Evolutionary conservation across 1,140 invertebrate species (phyloP), one percentile per base, ranked within the genome.

Genomic region (Lanistes nyassanus): DNA sequence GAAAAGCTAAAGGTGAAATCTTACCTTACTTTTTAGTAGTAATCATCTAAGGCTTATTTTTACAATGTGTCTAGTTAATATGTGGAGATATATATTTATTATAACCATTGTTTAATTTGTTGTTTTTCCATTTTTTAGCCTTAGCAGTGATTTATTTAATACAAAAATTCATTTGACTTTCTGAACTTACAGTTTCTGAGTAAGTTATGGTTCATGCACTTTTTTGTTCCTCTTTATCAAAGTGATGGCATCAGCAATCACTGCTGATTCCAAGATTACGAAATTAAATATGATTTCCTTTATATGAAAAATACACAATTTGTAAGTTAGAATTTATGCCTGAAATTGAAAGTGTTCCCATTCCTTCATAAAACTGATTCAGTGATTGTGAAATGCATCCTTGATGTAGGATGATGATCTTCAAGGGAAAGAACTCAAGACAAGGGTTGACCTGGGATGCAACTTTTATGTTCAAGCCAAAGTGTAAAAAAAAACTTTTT

Each of bases 401-500:
- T 51, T 21, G 55, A 34, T 55, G 21, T 67, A 85, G 79, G 77
- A 93, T 85, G 91, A 92, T 77, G 90, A 91, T 3, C 84, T 92
- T 23, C 91, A 92, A 84, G 89, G 92, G 0, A 90, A 94, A 21
- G 84, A 85, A 21, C 92, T 94, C 51, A 95, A 95, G 85, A 94
- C 94, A 0, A 93, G 95, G 90, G 90, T 95, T 31, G 94, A 95
- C 84, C 82, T 95, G 42, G 94, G 94, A 29, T 93, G 93, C 79
- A 94, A 93, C 86, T 55, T 90, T 92, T 78, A 92, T 95, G 84
- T 86, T 11, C 86, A 88, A 75, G 86, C 86, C n/a, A 86, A 86
- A 77, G 78, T 88, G 82, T 86, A 81, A 81, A 84, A 80, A 26
- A 67, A 29, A n/a, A 53, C n/a, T 69, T 37, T 37, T 37, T 11